Base-by-base conservation (phyloP, 53 echinoderm and acorn worm species). In the Temnopleurus reevesii region DNA sequence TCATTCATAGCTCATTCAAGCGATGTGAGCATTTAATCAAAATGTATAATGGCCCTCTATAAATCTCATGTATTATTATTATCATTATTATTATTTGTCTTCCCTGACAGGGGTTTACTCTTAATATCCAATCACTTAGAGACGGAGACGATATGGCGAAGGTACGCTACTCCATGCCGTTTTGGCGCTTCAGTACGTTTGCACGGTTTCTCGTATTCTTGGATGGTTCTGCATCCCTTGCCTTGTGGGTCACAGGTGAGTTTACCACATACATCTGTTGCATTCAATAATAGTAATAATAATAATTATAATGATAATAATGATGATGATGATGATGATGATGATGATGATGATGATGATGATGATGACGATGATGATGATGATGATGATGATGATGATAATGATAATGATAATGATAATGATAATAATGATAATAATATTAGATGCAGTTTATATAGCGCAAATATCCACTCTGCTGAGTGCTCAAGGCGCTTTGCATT, bases 221-320 rank as follows among this genome's bases (percentile, higher is more conserved):
- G 28, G 97, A 95, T 90, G 97, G 97, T 10, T 76, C 90, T 26
- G 58, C 87, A 1, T 92, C 92, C 18, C 60, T 90, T 41, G 92
- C 90, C 13, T 53, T 96, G 8, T 96, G 95, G 95, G 76, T 95
- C 8, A 86, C 95, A 19, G 97, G 95, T 93, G 46, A 89, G 94
- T 33, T 28, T 29, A 4, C 18, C 0, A 38, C 3, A 0, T 45
- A 7, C 23, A 8, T 35, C 8, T 28, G 12, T 76, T 26, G 30
- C 60, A 60, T 60, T 27, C 7, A 30, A 30, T 30, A 7, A 29
- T 0, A 0, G 0, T 8, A 55, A 55, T 5, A 5, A 5, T 59
- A 25, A 59, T 5, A n/a, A n/a, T n/a, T n/a, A n/a, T n/a, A n/a
- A 79, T 79, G 45, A 12, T 45, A 5, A 76, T 76, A 23, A 76